Percentiles rank a stretch among this genome's conserved stretches.
These are phyloP conservation scores for Clistopyga incitator DNA, from an alignment of 2,888 invertebrate species.

Conservation along the genomic window DNA sequence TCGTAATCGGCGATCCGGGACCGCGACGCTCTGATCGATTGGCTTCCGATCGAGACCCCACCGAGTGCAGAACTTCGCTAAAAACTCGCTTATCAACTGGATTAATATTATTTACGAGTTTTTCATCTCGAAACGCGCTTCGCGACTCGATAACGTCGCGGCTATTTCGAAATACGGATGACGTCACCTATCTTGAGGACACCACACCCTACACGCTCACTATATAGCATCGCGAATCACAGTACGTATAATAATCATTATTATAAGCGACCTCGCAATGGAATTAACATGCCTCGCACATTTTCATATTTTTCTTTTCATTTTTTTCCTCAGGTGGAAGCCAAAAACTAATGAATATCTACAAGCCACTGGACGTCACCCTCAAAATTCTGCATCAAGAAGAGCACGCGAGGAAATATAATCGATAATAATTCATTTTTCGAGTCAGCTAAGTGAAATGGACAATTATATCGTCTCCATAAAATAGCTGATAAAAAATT, in stretches of 20 bases:
- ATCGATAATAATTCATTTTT: neutral
- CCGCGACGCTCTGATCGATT: conserved; percentile 40
- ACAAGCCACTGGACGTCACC: neutral
- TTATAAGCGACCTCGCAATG: neutral
- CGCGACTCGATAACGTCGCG: conserved; percentile 4
- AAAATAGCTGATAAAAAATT: neutral
- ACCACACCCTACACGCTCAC: neutral
- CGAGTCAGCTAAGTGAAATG: no score
- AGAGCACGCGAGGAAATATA: neutral
- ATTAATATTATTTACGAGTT: conserved; percentile 35
- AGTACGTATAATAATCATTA: neutral
- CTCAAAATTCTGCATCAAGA: neutral
- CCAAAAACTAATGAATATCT: neutral
- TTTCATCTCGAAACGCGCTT: neutral
- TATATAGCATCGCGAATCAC: neutral
- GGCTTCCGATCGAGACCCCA: conserved; percentile 43
- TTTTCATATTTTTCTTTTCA: neutral
- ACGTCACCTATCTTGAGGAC: conserved; percentile 1
- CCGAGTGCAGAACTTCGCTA: neutral
- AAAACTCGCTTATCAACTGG: neutral
- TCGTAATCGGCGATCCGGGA: conserved; percentile 61
- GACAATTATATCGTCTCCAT: neutral
- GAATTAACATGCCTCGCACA: neutral
- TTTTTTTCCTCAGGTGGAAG: neutral
- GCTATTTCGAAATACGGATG: neutral